phyloP scores from a whole-genome alignment of 2,888 invertebrate species.

The Sarcophaga carnaria region DNA sequence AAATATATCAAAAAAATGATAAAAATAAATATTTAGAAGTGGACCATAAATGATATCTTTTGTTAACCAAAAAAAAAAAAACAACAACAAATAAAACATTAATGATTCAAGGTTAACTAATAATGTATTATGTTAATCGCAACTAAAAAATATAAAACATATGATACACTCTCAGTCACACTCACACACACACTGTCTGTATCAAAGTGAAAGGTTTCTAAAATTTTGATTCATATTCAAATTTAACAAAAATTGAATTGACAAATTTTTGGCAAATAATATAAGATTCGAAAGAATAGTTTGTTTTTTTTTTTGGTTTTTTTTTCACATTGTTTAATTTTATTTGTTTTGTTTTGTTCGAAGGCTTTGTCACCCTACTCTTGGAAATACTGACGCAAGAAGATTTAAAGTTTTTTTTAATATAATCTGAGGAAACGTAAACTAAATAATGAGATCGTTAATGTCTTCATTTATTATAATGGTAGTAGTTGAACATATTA shows the following conservation, averaged over 20 bases:
- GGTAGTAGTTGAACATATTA: too few relatives aligned
- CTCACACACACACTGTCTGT: neutral
- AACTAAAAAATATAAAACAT: conserved; percentile 23
- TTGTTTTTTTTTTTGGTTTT: neutral
- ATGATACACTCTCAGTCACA: neutral
- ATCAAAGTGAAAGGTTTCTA: conserved; percentile 53
- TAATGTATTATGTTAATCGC: conserved; percentile 29
- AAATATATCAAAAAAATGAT: neutral
- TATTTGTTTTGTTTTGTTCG: neutral
- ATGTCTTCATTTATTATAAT: too few relatives aligned
- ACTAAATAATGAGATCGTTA: too few relatives aligned
- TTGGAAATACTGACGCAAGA: neutral
- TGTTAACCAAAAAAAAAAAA: neutral
- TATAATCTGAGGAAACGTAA: too few relatives aligned
- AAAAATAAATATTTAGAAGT: conserved; percentile 4
- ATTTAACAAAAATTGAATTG: conserved; percentile 25
- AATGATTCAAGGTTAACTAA: conserved; percentile 42
- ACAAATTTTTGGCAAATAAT: conserved; percentile 1
- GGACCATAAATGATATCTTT: conserved; percentile 20
- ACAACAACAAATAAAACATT: neutral
- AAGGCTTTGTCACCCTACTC: neutral
- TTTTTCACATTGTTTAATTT: neutral
- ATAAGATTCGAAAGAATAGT: neutral
- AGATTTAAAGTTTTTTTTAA: too few relatives aligned
- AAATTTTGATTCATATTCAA: conserved; percentile 10